These are phyloP conservation scores for Arremon aurantiirostris DNA, from an alignment of 2,797 vertebrate species.

Conservation along the genomic window DNA sequence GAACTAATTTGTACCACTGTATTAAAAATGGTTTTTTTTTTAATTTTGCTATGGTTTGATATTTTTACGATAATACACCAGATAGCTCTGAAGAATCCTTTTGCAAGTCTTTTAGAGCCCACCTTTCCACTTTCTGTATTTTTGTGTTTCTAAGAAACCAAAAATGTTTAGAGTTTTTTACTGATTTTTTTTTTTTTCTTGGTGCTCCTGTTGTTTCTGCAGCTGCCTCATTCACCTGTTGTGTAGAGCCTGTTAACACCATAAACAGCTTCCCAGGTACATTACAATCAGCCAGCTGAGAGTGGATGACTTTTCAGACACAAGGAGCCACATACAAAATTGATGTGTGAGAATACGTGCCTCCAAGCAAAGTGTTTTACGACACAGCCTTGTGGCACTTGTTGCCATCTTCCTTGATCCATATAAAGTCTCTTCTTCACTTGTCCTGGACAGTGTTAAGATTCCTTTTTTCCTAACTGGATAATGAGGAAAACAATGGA, in stretches of 20 bases:
- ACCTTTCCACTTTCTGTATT: not conserved
- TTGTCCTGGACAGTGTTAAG: not conserved
- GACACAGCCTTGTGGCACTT: fast-evolving
- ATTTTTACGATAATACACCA: not conserved
- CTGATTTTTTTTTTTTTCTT: too few relatives aligned
- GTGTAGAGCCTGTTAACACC: not conserved
- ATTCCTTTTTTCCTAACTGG: not conserved
- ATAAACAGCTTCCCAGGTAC: not conserved
- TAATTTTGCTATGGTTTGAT: not conserved
- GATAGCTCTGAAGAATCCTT: not conserved
- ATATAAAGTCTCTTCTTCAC: not conserved
- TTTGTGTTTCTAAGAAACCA: not conserved
- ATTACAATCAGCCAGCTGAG: not conserved
- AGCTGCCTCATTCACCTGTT: not conserved
- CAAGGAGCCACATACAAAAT: not conserved
- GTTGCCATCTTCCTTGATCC: not conserved
- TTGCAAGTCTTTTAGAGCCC: not conserved
- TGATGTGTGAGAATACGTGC: not conserved
- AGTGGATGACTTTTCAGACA: not conserved
- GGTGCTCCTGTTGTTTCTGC: not conserved
- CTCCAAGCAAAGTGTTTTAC: not conserved
- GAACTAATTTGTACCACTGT: not conserved
- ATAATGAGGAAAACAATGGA: not conserved
- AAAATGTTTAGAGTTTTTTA: not conserved
- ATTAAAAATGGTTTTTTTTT: not conserved